Conservation (phyloP, 2,888 invertebrate species). For the Muschampia plurimacula region DNA sequence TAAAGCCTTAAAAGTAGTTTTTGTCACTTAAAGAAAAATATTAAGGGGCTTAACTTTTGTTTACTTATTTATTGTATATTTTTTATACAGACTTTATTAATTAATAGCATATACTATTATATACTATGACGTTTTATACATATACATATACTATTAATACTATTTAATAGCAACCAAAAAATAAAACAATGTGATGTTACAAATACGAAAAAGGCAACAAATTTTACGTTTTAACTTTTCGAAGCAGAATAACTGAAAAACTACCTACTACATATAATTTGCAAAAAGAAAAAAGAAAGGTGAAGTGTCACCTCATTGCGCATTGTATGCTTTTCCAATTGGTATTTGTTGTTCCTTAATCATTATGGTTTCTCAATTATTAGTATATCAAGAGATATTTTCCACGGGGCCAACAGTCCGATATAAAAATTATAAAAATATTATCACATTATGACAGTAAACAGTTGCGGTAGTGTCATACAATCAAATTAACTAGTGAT, state of each 20-base stretch:
- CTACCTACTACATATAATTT: background rate
- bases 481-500: background rate
- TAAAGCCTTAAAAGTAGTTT: background rate
- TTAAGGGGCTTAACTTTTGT: background rate
- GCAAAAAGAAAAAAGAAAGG: background rate
- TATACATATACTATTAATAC: too few relatives aligned
- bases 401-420: too few relatives aligned
- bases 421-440: too few relatives aligned
- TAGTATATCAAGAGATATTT: background rate
- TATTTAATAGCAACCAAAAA: too few relatives aligned
- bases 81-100: too few relatives aligned
- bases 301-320: background rate
- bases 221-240: too few relatives aligned
- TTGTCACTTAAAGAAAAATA: background rate
- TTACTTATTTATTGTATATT: too few relatives aligned
- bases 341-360: background rate
- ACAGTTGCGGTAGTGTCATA: slow-evolving; percentile 13
- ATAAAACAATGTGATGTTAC: too few relatives aligned
- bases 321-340: background rate
- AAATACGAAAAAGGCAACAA: too few relatives aligned
- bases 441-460: slow-evolving; percentile 24
- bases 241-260: too few relatives aligned
- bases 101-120: too few relatives aligned
- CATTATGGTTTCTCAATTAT: background rate
- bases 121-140: too few relatives aligned